Evolutionary conservation across 2,888 invertebrate species (phyloP).

Genomic region (Ichneumoninae sp.): DNA sequence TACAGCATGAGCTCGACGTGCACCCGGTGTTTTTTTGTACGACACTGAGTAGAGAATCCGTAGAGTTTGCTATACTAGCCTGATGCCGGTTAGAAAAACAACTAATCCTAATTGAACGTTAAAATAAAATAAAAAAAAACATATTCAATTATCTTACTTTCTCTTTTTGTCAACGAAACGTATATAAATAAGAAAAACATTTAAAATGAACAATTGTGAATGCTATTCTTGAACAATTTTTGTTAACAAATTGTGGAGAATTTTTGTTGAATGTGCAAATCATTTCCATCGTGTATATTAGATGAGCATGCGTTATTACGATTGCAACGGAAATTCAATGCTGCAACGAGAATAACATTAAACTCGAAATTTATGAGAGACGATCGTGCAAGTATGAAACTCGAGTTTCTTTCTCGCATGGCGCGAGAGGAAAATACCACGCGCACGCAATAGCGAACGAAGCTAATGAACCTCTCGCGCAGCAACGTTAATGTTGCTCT

Average conservation of each 20-base stretch:
- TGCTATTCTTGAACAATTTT: too few species aligned
- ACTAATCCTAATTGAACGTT: background rate
- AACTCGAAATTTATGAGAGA: constrained; percentile 26
- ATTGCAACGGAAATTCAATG: background rate
- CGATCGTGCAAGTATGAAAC: background rate
- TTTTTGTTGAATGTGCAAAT: background rate
- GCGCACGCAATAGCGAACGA: constrained; percentile 50
- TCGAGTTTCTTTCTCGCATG: constrained; percentile 6
- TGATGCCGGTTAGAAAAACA: background rate
- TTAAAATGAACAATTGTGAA: too few species aligned
- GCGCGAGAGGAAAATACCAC: constrained; percentile 28
- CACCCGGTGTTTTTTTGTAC: background rate
- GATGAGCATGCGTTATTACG: constrained; percentile 18
- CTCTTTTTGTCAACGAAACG: too few species aligned
- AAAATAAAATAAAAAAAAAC: background rate
- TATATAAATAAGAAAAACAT: too few species aligned
- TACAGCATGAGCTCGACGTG: constrained; percentile 10
- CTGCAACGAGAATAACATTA: constrained; percentile 6
- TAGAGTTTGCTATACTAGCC: background rate
- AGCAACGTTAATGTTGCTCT: constrained; percentile 7
- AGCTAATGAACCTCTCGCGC: constrained; percentile 59
- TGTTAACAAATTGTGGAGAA: too few species aligned
- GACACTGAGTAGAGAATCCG: background rate
- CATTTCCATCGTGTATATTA: background rate
- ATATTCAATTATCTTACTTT: background rate